phyloP scores from a whole-genome alignment of 37 sponge, comb jelly and placozoan species.

The Crambe crambe region DNA sequence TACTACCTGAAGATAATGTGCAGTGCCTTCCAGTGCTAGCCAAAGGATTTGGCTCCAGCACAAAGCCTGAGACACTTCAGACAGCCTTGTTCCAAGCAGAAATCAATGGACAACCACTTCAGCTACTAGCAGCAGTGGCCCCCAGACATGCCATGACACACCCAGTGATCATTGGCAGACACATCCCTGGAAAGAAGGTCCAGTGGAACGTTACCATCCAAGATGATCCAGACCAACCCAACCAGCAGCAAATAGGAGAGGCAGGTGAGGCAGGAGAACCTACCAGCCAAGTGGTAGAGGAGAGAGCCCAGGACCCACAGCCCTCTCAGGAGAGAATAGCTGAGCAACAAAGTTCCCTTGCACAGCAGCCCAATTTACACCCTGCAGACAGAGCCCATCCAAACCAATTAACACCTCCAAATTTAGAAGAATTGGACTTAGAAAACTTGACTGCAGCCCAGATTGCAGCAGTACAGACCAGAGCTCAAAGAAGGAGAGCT shows the following conservation, averaged over 20 bases:
- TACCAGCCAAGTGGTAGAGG: not conserved
- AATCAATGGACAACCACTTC: not conserved
- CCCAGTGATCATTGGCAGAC: not conserved
- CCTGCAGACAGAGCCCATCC: not conserved
- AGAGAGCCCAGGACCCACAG: not conserved
- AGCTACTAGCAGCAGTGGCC: not conserved
- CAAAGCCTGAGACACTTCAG: not conserved
- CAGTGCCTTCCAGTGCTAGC: constrained; percentile 1
- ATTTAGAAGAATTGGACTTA: not conserved
- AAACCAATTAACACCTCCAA: not conserved
- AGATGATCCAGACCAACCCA: not conserved
- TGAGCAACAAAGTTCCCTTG: not conserved
- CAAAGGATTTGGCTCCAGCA: not conserved
- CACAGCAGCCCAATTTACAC: not conserved
- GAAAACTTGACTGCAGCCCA: not conserved
- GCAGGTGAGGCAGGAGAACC: not conserved
- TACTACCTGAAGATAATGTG: not conserved
- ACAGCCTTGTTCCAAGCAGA: not conserved
- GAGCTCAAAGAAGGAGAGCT: not conserved
- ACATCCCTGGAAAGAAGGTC: not conserved
- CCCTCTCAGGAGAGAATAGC: not conserved
- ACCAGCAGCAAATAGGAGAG: not conserved
- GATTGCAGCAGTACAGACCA: not conserved
- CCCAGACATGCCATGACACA: not conserved
- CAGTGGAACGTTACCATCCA: not conserved